phyloP scores from a whole-genome alignment of 2,888 invertebrate species.

The Sinelater perroti region DNA sequence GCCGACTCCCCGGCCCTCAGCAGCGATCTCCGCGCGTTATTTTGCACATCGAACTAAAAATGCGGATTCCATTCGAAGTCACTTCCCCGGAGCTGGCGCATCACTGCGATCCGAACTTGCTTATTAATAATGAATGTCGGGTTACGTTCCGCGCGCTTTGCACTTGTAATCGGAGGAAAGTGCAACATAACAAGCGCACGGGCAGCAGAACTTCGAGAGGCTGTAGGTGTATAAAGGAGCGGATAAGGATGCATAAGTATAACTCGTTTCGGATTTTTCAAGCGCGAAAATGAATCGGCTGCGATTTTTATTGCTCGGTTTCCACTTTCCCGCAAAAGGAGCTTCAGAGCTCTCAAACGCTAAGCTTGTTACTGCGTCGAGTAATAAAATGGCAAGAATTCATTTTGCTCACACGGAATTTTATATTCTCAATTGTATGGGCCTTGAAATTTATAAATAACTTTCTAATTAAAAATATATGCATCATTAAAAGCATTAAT shows the following conservation, averaged over 20 bases:
- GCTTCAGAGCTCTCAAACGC: too few relatives aligned
- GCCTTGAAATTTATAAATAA: too few relatives aligned
- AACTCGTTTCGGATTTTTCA: conserved; percentile 20
- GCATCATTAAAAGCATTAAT: too few relatives aligned
- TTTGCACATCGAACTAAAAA: conserved; percentile 1
- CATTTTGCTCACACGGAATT: too few relatives aligned
- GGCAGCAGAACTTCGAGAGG: conserved; percentile 1
- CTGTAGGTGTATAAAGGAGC: conserved; percentile 17
- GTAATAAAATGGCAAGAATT: too few relatives aligned
- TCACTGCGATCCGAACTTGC: conserved; percentile 9
- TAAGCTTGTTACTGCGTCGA: too few relatives aligned
- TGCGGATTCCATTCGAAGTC: conserved; percentile 6
- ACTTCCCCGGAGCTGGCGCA: background rate
- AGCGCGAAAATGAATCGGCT: conserved; percentile 8
- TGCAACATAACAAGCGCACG: background rate
- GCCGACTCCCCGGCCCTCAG: background rate
- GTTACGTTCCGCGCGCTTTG: background rate
- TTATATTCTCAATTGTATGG: too few relatives aligned
- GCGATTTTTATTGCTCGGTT: conserved; percentile 1
- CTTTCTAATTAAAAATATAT: too few relatives aligned
- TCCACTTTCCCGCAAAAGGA: too few relatives aligned
- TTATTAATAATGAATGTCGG: conserved; percentile 11
- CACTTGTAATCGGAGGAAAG: conserved; percentile 1
- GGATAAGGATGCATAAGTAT: conserved; percentile 10
- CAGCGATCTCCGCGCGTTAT: background rate